phyloP scores from a whole-genome alignment of 2,888 invertebrate species.

The Antitype chi region DNA sequence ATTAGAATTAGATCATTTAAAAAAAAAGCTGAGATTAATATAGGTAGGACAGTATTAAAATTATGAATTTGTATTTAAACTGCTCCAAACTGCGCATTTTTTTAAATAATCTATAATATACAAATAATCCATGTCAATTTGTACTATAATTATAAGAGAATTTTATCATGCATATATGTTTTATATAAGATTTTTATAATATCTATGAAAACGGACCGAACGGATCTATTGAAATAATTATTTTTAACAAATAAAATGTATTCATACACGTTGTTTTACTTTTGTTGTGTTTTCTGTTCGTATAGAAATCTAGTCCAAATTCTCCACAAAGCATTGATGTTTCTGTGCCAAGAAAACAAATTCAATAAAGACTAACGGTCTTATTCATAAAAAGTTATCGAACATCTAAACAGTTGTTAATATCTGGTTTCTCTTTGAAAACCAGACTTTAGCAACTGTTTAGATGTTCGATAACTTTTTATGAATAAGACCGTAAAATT shows the following conservation, averaged over 20 bases:
- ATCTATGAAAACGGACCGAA: neutral
- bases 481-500: no score
- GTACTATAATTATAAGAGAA: slow-evolving; percentile 32
- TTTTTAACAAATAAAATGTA: slow-evolving; percentile 39
- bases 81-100: slow-evolving; percentile 44
- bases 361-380: no score
- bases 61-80: slow-evolving; percentile 26
- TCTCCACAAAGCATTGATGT: neutral
- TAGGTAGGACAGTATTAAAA: slow-evolving; percentile 28
- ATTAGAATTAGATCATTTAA: neutral
- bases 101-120: neutral
- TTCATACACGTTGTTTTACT: slow-evolving; percentile 34
- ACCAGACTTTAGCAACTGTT: no score
- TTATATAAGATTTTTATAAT: slow-evolving; percentile 40
- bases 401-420: no score
- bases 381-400: no score
- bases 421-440: no score
- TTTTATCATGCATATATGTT: slow-evolving; percentile 56
- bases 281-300: neutral
- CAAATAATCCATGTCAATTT: slow-evolving; percentile 52
- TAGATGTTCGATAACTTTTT: no score
- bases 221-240: slow-evolving; percentile 8
- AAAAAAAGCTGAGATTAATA: neutral
- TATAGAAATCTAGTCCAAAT: neutral
- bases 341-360: neutral